Conservation (phyloP, 2,113 vertebrate genomes). For the Archocentrus centrarchus region DNA sequence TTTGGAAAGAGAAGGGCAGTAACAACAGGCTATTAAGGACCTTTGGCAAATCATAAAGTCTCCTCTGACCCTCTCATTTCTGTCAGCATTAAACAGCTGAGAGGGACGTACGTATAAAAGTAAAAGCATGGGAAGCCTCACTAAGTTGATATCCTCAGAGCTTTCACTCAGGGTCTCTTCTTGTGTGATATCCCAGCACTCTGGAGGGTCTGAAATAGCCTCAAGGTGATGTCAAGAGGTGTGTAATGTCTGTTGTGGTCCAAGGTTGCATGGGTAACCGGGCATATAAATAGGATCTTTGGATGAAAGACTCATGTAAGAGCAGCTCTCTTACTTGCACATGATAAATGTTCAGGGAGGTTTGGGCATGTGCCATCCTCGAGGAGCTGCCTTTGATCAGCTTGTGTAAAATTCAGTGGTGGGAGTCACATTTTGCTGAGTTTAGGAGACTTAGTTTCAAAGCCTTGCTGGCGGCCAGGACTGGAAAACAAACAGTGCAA, state of each 20-base stretch:
- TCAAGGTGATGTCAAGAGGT: constrained; percentile 67
- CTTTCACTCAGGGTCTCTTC: constrained; percentile 53
- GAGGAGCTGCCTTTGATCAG: constrained; percentile 71
- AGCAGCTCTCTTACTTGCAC: constrained; percentile 33
- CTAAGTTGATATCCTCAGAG: constrained; percentile 47
- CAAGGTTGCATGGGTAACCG: constrained; percentile 70
- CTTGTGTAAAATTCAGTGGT: constrained; percentile 54
- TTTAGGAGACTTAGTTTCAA: constrained; percentile 70
- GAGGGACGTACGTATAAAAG: constrained; percentile 48
- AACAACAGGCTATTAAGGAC: constrained; percentile 42
- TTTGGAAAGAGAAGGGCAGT: constrained; percentile 39
- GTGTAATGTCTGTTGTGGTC: constrained; percentile 75
- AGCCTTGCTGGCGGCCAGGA: constrained; percentile 38
- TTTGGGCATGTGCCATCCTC: constrained; percentile 47
- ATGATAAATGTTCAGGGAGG: constrained; percentile 45
- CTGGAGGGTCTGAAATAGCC: constrained; percentile 68
- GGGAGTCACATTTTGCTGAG: constrained; percentile 73
- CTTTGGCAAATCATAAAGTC: constrained; percentile 37
- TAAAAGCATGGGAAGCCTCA: constrained; percentile 40
- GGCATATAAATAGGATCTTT: constrained; percentile 78
- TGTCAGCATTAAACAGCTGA: constrained; percentile 63
- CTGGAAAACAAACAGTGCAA: constrained; percentile 52
- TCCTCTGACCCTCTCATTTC: constrained; percentile 55
- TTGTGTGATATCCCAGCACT: constrained; percentile 47
- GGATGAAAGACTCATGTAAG: constrained; percentile 59